Evolutionary conservation across 2,113 vertebrate species (phyloP).

Genomic region (Micronycteris hirsuta): DNA sequence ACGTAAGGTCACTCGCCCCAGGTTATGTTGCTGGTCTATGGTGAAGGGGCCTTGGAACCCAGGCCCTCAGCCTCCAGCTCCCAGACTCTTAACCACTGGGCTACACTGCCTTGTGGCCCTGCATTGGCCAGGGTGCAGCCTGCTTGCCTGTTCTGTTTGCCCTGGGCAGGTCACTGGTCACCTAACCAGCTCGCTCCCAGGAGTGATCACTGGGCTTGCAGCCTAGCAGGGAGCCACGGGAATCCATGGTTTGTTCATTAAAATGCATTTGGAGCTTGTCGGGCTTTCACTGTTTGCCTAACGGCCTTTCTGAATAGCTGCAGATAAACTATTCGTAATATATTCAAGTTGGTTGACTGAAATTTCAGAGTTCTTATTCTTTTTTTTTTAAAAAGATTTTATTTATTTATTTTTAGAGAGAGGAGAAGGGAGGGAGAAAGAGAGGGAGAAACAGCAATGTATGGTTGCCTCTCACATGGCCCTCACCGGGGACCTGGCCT

Average conservation of each 20-base stretch:
- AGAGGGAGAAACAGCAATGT: too few relatives aligned
- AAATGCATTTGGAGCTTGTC: neutral
- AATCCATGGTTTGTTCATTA: neutral
- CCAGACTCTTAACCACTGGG: neutral
- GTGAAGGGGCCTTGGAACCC: neutral
- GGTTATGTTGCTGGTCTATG: neutral
- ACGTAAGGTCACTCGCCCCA: accelerated
- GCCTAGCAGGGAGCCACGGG: neutral
- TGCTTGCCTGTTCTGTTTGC: neutral
- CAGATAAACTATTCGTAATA: neutral
- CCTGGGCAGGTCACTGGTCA: neutral
- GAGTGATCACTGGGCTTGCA: neutral
- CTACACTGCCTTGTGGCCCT: accelerated
- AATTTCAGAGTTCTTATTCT: neutral
- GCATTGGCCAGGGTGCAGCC: neutral
- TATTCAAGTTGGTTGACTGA: neutral
- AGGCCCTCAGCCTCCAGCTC: accelerated
- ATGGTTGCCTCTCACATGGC: too few relatives aligned
- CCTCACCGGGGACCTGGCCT: too few relatives aligned
- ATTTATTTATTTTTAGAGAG: too few relatives aligned
- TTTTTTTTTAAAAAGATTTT: too few relatives aligned
- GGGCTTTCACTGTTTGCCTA: neutral
- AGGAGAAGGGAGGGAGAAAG: too few relatives aligned
- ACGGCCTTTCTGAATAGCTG: neutral
- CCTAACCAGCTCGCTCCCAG: neutral